Base-by-base conservation (phyloP, 2,113 vertebrate species). In the Athene cunicularia region DNA sequence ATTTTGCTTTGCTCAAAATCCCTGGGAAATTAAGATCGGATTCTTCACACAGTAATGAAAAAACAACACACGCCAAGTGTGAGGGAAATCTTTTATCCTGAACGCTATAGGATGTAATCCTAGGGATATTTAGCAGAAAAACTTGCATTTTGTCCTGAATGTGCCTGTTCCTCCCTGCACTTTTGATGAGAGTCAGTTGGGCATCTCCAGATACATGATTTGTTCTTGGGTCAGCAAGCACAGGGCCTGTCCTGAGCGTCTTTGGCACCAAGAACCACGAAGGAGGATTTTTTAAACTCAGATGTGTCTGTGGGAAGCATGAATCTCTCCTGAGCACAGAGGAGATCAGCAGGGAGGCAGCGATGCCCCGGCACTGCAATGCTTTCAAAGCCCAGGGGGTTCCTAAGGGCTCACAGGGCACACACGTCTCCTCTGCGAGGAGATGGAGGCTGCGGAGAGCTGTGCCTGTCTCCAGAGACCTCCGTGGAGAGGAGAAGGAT, bases 101-200 rank as follows among this genome's bases (percentile, higher is more conserved):
- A 12, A 4, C 8, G 2, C 12, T 53, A 3, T 2, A 4, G 67
- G 67, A 12, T 27, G 2, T 4, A 12, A 43, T 2, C 1, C 9
- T 4, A 2, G 74, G 52, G 22, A 9, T 23, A 4, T 11, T n/a
- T 5, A 24, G 62, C 20, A 76, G 62, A 47, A 80, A 23, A 41
- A 21, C 9, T 49, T 19, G 7, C 26, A 0, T 35, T 67, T 67
- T 27, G 3, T 43, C 53, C 83, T 22, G 20, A 5, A 14, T 5
- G 27, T 56, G 55, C 30, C 24, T 30, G 41, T 11, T 73, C 55
- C 49, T 59, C 22, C 35, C 59, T 14, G 24, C 3, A 0, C 15
- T 50, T 58, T 11, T 43, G 23, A 8, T 27, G 27, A 14, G 63
- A n/a, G 23, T 26, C 60, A 22, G 28, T 6, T 37, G 49, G 72